Percentiles rank a stretch among this genome's conserved stretches.
Conservation (phyloP, 2,797 vertebrate species). For the Alosa sapidissima region DNA sequence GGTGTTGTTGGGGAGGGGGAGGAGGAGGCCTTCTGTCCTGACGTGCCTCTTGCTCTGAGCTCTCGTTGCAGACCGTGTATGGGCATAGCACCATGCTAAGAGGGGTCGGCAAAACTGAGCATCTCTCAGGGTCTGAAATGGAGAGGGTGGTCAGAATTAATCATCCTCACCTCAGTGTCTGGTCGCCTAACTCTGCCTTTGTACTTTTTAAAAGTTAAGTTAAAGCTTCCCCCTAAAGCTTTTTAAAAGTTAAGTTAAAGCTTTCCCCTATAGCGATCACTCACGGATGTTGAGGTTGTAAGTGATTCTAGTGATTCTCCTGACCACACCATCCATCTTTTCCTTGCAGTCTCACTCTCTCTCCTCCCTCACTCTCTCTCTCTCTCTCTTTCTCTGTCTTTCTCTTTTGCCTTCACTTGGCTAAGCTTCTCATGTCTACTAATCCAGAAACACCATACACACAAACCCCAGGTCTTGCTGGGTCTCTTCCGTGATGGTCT, state of each 20-base stretch:
- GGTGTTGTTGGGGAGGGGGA: neutral
- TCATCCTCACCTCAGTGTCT: conserved; percentile 26
- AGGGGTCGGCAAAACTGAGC: conserved; percentile 38
- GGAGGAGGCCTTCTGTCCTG: neutral
- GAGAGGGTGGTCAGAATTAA: conserved; percentile 40
- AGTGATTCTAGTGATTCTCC: neutral
- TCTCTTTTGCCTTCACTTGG: neutral
- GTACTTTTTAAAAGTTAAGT: neutral
- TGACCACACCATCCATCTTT: neutral
- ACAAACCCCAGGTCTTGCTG: neutral
- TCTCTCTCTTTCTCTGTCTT: neutral
- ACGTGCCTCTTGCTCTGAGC: neutral
- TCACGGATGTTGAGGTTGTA: neutral
- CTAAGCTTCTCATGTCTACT: neutral
- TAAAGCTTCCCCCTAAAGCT: neutral
- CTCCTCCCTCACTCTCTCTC: neutral
- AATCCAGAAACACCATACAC: neutral
- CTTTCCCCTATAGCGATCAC: neutral
- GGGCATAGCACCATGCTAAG: conserved; percentile 27
- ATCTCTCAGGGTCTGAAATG: conserved; percentile 40
- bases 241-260: neutral
- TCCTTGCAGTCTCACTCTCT: neutral
- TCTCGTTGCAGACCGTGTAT: neutral
- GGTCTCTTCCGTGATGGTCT: neutral
- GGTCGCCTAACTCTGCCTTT: neutral